A percentile compares a stretch with the other conserved stretches of the same genome.
These are phyloP conservation scores for Drosophila biarmipes DNA, from an alignment of 1,140 invertebrate species.

Conservation along the genomic window DNA sequence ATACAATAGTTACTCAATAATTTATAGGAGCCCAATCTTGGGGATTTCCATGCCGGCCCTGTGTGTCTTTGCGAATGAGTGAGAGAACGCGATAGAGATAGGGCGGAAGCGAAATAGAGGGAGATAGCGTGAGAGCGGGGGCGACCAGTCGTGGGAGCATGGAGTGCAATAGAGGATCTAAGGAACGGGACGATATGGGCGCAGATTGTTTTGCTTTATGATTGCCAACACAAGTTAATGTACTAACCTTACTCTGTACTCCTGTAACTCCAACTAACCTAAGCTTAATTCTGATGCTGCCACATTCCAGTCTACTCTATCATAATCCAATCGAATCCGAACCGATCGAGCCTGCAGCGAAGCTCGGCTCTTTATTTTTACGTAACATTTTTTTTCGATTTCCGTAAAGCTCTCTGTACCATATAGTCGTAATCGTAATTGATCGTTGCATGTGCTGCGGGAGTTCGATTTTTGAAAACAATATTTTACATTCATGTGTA, in stretches of 20 bases:
- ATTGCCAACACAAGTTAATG: conserved; percentile 42
- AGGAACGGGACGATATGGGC: conserved; percentile 6
- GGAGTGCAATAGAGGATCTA: conserved; percentile 52
- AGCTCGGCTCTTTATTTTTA: conserved; percentile 20
- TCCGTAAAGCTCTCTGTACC: conserved; percentile 27
- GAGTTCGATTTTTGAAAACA: conserved; percentile 31
- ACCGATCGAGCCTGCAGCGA: conserved; percentile 9
- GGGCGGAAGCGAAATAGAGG: conserved; percentile 19
- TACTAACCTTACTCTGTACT: conserved; percentile 37
- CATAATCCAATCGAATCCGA: conserved; percentile 1
- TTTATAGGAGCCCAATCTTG: neutral
- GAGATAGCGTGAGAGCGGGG: conserved; percentile 6
- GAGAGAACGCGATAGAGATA: conserved; percentile 25
- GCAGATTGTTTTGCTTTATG: conserved; percentile 49
- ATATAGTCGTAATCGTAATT: conserved; percentile 7
- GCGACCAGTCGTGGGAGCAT: conserved; percentile 12
- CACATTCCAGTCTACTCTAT: conserved; percentile 54
- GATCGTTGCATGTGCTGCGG: conserved; percentile 26
- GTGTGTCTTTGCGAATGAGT: conserved; percentile 35
- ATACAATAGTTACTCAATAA: neutral
- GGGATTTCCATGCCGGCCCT: conserved; percentile 28
- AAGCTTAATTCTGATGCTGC: conserved; percentile 44
- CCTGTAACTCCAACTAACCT: conserved; percentile 29
- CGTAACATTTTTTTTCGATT: neutral
- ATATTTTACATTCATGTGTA: conserved; percentile 73